Evolutionary conservation across 2,888 invertebrate genomes (phyloP), one percentile per base, ranked within the genome.

Genomic region (Euzetes globulus): DNA sequence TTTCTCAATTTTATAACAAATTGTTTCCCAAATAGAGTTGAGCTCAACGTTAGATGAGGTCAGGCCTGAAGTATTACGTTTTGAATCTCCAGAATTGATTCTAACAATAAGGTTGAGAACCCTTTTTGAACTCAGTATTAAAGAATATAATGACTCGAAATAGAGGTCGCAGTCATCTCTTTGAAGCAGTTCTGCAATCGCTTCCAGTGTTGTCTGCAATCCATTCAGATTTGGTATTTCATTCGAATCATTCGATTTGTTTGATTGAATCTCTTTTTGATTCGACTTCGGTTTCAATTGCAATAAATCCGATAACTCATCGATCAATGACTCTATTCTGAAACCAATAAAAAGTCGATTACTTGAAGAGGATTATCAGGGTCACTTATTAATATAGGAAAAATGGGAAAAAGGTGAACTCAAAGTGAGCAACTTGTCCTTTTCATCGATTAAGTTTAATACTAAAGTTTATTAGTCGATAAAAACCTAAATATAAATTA

Each of bases 21-120:
- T 65, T 9, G 65, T 65, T 41, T 65, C 37, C 65, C 65, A 65
- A 65, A 65, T 37, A 3, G 65, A 65, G 65, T 65, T 65, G n/a
- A 65, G 65, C n/a, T 37, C 33, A 11, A 65, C 65, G 37, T 65
- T 65, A 41, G 33, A 65, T 13, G 15, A 37, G 11, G 65, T 65
- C 11, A 65, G 65, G 6, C 11, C 19, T 19, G 19, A 65, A 37
- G 3, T 37, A 37, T 37, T 37, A 4, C 41, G 13, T 17, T 33
- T 65, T 11, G n/a, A n/a, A 37, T 65, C 65, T 1, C 5, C 37
- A 1, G 9, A 33, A 37, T 13, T 37, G 5, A 19, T 33, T 19
- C 6, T 9, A 11, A n/a, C 33, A 60, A 60, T 60, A 1, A 60
- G 11, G 6, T 41, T 33, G 6, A 65, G 9, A 41, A 17, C n/a